These are phyloP conservation scores for Lanius ludovicianus DNA, from an alignment of 2,113 vertebrate species.

Conservation along the genomic window DNA sequence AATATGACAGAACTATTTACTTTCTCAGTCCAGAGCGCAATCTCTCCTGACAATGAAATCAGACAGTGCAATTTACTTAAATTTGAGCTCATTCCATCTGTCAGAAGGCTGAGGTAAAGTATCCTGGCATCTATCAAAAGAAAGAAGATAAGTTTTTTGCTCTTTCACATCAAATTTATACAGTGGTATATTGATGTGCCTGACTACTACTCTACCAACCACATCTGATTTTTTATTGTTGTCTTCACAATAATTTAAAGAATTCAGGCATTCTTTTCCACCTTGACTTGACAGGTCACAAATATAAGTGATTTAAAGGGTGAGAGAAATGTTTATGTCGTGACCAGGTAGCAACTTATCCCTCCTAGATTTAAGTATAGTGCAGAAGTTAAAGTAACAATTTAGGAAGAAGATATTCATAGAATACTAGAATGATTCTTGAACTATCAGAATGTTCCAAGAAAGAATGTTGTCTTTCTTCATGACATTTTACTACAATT, in stretches of 20 bases:
- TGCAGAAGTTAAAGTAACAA: background rate
- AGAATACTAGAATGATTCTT: background rate
- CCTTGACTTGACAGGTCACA: slow-evolving; percentile 28
- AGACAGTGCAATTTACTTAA: slow-evolving; percentile 55
- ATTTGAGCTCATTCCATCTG: slow-evolving; percentile 46
- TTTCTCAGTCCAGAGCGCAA: slow-evolving; percentile 17
- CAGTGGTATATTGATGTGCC: slow-evolving; percentile 23
- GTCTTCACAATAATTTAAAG: slow-evolving; percentile 33
- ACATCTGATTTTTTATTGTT: slow-evolving; percentile 46
- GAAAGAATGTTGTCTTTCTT: background rate
- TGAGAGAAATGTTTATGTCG: background rate
- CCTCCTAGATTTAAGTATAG: background rate
- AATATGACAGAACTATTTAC: slow-evolving; percentile 77
- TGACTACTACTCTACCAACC: background rate
- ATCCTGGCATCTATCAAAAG: slow-evolving; percentile 60
- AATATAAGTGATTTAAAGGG: background rate
- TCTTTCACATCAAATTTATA: slow-evolving; percentile 70
- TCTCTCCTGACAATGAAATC: slow-evolving; percentile 65
- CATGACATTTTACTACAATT: background rate
- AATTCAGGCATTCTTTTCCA: background rate
- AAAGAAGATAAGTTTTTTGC: slow-evolving; percentile 46
- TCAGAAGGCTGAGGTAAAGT: slow-evolving; percentile 71
- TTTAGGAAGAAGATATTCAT: background rate
- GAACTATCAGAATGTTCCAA: background rate
- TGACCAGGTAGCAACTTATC: background rate